These are phyloP conservation scores for Oreortyx pictus DNA, from an alignment of 2,797 vertebrate species.

Conservation along the genomic window DNA sequence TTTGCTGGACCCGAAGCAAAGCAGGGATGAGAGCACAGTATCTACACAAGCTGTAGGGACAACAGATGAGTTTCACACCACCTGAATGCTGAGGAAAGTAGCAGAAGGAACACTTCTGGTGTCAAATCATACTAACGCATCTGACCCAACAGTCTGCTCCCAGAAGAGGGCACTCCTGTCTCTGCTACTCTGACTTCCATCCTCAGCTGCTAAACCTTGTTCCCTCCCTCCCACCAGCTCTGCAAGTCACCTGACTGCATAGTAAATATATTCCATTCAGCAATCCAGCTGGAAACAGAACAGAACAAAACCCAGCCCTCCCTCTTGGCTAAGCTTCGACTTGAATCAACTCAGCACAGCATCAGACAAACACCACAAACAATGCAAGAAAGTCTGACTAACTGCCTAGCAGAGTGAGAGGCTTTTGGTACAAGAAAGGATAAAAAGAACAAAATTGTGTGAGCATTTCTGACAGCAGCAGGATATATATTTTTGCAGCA, in stretches of 20 bases:
- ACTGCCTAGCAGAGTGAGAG: background rate
- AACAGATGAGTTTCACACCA: background rate
- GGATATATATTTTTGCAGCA: fast-evolving
- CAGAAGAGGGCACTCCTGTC: background rate
- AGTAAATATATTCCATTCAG: background rate
- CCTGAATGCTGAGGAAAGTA: background rate
- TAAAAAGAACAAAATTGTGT: background rate
- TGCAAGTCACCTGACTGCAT: background rate
- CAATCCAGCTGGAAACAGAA: background rate
- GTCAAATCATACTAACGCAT: background rate
- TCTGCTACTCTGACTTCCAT: background rate
- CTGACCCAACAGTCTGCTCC: background rate
- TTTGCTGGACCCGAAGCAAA: background rate
- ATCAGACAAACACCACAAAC: background rate
- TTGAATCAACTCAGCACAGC: background rate
- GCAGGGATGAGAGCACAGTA: background rate
- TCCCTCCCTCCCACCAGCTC: background rate
- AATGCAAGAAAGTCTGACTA: background rate
- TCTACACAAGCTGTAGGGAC: background rate
- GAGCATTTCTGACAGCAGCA: background rate
- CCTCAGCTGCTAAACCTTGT: background rate
- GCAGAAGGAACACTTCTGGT: background rate
- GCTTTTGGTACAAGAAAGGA: background rate
- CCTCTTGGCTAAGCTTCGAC: background rate
- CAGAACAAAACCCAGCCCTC: background rate